Percentiles rank a stretch among this genome's conserved stretches.
phyloP scores from a whole-genome alignment of 1,140 invertebrate species.

The Drosophila pseudoobscura region DNA sequence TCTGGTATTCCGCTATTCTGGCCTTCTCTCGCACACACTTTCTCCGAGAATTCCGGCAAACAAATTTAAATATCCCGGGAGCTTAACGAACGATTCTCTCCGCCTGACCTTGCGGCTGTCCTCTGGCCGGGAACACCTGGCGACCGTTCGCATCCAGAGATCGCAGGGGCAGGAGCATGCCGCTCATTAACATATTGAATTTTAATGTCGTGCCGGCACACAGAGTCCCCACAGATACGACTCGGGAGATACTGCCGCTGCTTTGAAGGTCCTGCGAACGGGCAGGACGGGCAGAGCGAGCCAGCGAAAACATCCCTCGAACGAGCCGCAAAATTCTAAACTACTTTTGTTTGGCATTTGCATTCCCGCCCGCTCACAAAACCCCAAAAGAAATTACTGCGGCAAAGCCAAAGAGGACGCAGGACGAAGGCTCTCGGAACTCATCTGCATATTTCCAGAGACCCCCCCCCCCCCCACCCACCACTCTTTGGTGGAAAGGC shows the following conservation, averaged over 20 bases:
- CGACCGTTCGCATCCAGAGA: conserved; percentile 15
- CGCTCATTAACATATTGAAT: conserved; percentile 76
- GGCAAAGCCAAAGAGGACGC: conserved; percentile 25
- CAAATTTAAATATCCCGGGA: conserved; percentile 43
- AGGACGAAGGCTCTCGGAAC: conserved; percentile 20
- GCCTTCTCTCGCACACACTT: no score
- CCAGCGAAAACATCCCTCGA: conserved; percentile 50
- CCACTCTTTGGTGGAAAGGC: conserved; percentile 15
- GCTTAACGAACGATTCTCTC: conserved; percentile 35
- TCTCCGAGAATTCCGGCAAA: conserved; percentile 14
- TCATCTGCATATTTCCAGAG: conserved; percentile 61
- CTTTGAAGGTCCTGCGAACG: background rate
- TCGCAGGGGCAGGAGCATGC: background rate
- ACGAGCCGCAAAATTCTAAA: conserved; percentile 69
- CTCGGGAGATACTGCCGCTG: conserved; percentile 4
- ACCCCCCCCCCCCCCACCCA: no score
- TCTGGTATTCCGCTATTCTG: no score
- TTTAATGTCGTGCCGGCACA: conserved; percentile 65
- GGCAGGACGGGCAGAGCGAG: background rate
- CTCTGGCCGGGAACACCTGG: conserved; percentile 47
- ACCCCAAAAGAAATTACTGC: conserved; percentile 57
- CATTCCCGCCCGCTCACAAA: conserved; percentile 42
- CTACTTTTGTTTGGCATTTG: conserved; percentile 70
- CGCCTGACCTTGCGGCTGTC: conserved; percentile 56
- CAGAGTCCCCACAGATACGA: conserved; percentile 8